phyloP scores from a whole-genome alignment of 2,113 vertebrate species.

The Bujurquina vittata region DNA sequence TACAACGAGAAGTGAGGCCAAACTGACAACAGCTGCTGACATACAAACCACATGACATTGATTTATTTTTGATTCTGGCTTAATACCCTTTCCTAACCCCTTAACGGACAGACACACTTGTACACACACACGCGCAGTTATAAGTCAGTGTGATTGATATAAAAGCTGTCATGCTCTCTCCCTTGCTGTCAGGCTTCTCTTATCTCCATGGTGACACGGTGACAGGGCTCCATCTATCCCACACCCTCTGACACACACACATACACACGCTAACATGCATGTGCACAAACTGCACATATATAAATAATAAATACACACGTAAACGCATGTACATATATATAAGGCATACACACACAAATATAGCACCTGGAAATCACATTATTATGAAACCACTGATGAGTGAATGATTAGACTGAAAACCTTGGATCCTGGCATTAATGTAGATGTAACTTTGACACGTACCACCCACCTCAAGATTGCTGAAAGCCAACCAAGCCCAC shows the following conservation, averaged over 20 bases:
- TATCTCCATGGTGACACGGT: conserved; percentile 74
- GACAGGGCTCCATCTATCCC: conserved; percentile 72
- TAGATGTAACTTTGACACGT: conserved; percentile 2
- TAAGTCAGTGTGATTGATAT: conserved; percentile 77
- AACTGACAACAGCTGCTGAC: conserved; percentile 74
- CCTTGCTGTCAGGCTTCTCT: conserved; percentile 69
- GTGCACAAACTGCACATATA: neutral
- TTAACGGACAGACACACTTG: conserved; percentile 42
- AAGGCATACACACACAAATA: conserved; percentile 6
- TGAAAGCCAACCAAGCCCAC: neutral
- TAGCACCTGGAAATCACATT: conserved; percentile 16
- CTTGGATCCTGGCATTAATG: neutral
- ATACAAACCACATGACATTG: conserved; percentile 69
- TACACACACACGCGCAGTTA: conserved; percentile 43
- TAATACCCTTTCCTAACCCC: conserved; percentile 68
- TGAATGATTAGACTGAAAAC: neutral
- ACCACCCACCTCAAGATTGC: neutral
- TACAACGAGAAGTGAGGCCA: conserved; percentile 67
- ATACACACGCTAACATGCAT: neutral
- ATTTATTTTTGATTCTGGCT: conserved; percentile 73
- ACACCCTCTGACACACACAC: conserved; percentile 33
- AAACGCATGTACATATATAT: neutral
- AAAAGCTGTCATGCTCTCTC: conserved; percentile 72
- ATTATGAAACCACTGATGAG: neutral
- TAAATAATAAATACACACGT: conserved; percentile 9